Evolutionary conservation across 2,888 invertebrate genomes (phyloP).

Genomic region (Drosophila rellima): DNA sequence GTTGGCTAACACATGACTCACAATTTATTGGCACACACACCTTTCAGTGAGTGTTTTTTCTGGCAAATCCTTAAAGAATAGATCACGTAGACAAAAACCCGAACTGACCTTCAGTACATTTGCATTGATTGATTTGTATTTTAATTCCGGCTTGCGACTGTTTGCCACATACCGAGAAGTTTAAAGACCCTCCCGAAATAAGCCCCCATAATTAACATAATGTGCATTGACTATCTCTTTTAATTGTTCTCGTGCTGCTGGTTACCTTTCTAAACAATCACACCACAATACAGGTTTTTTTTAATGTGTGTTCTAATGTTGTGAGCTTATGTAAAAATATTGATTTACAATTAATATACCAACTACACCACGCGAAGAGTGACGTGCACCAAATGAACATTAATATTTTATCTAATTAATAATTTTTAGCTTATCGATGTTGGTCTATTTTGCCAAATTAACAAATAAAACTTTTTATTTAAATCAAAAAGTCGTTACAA

Average conservation of each 20-base stretch:
- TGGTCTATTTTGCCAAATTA: no score
- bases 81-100: slow-evolving; percentile 46
- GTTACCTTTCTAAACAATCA: slow-evolving; percentile 63
- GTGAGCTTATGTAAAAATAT: no score
- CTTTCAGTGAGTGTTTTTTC: slow-evolving; percentile 27
- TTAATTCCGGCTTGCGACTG: slow-evolving; percentile 64
- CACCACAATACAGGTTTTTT: slow-evolving; percentile 42
- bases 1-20: slow-evolving; percentile 42
- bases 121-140: slow-evolving; percentile 63
- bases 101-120: slow-evolving; percentile 64
- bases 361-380: no score
- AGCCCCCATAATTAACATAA: slow-evolving; percentile 60
- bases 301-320: slow-evolving; percentile 17
- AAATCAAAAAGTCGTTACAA: background rate
- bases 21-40: slow-evolving; percentile 31
- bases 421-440: no score
- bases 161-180: slow-evolving; percentile 54
- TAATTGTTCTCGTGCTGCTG: slow-evolving; percentile 59
- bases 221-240: slow-evolving; percentile 66
- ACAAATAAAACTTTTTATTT: no score
- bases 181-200: slow-evolving; percentile 60
- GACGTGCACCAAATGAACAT: no score
- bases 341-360: no score
- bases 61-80: slow-evolving; percentile 53
- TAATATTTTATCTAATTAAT: no score